Conservation (phyloP, 2,888 invertebrate species). For the Spialia ferax region DNA sequence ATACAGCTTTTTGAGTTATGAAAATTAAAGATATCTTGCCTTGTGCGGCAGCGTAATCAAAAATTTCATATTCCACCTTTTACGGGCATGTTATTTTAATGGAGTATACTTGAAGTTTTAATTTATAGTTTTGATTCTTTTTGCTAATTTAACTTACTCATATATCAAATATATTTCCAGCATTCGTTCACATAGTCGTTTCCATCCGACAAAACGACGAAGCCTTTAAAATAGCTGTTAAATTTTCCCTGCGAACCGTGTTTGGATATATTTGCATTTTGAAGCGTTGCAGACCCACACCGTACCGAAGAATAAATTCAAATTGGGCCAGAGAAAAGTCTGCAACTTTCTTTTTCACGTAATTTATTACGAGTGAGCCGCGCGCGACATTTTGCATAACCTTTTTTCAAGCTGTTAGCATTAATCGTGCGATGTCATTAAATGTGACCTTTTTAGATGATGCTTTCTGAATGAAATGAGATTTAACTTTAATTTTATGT, state of each 20-base stretch:
- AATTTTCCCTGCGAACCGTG: slow-evolving; percentile 17
- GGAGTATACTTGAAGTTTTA: no score
- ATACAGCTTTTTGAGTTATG: no score
- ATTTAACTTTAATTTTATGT: not conserved
- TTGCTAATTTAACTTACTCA: no score
- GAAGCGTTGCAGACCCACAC: slow-evolving; percentile 21
- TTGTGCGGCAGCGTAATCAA: no score
- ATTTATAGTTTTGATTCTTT: no score
- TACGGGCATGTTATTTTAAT: no score
- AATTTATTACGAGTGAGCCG: slow-evolving; percentile 20
- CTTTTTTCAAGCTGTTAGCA: slow-evolving; percentile 13
- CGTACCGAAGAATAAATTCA: slow-evolving; percentile 21
- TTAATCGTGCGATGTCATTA: slow-evolving; percentile 16
- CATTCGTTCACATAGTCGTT: not conserved
- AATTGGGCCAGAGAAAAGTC: slow-evolving; percentile 8
- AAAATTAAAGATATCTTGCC: no score
- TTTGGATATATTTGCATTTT: slow-evolving; percentile 27
- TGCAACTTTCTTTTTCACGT: slow-evolving; percentile 17
- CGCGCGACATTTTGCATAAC: slow-evolving; percentile 11
- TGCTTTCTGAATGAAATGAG: not conserved
- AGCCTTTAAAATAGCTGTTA: slow-evolving; percentile 22
- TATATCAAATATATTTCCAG: no score
- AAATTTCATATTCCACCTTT: no score
- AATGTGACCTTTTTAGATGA: slow-evolving; percentile 13
- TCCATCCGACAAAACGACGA: not conserved